phyloP scores from a whole-genome alignment of 2,888 invertebrate genomes.

The Sicus ferrugineus region DNA sequence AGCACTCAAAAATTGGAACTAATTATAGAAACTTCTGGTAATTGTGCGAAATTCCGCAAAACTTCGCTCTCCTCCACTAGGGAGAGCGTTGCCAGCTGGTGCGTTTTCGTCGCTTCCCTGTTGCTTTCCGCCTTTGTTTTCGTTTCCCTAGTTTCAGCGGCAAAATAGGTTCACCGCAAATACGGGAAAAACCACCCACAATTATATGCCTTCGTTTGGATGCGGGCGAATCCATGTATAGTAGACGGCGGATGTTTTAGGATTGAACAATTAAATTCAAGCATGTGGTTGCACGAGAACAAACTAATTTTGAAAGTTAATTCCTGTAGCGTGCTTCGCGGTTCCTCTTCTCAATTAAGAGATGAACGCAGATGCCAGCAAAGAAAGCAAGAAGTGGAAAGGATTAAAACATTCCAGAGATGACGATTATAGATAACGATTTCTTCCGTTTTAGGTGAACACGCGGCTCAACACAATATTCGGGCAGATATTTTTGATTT shows the following conservation, averaged over 20 bases:
- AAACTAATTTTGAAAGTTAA: constrained; percentile 25
- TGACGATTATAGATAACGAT: too few species aligned
- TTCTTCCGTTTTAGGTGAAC: too few species aligned
- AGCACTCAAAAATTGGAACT: too few species aligned
- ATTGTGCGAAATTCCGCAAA: constrained; percentile 21
- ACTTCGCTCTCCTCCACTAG: not conserved
- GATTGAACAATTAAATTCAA: too few species aligned
- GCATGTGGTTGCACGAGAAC: not conserved
- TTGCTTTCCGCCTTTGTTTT: too few species aligned
- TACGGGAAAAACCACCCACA: not conserved
- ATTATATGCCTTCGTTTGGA: not conserved
- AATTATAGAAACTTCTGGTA: too few species aligned
- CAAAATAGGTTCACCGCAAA: not conserved
- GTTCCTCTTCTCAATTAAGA: not conserved
- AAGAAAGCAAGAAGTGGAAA: not conserved
- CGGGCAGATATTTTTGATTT: too few species aligned
- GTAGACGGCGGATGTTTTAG: too few species aligned
- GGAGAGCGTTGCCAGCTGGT: not conserved
- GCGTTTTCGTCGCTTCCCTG: too few species aligned
- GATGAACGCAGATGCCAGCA: not conserved
- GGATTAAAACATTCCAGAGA: constrained; percentile 16
- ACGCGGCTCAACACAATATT: too few species aligned
- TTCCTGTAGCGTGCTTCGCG: constrained; percentile 14
- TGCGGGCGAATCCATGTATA: not conserved
- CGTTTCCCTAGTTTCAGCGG: too few species aligned